Conservation (phyloP, 37 sponge, comb jelly and placozoan species). For the Chondrosia reniformis region DNA sequence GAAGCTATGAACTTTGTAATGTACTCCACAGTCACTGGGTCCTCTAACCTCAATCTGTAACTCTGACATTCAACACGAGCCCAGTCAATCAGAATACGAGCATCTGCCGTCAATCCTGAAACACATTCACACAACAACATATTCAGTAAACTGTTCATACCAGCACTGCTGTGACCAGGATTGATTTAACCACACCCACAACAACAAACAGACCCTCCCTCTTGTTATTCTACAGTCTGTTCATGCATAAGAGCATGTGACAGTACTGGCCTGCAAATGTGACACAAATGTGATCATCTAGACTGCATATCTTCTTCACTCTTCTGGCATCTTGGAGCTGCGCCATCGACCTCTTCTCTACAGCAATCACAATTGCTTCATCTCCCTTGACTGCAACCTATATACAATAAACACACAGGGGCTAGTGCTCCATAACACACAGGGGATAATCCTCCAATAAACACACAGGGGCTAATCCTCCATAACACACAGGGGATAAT, state of each 20-base stretch:
- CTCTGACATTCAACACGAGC: slow-evolving; percentile 98
- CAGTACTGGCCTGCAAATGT: slow-evolving; percentile 91
- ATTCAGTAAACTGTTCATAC: too few relatives aligned
- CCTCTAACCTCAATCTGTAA: slow-evolving; percentile 88
- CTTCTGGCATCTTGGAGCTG: slow-evolving; percentile 96
- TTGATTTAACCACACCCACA: too few relatives aligned
- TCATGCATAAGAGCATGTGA: too few relatives aligned
- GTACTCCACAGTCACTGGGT: slow-evolving; percentile 97
- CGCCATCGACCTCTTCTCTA: slow-evolving; percentile 96
- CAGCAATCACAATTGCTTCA: slow-evolving; percentile 87
- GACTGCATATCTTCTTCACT: slow-evolving; percentile 88
- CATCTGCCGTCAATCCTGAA: slow-evolving; percentile 93
- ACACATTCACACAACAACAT: too few relatives aligned
- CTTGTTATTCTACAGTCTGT: too few relatives aligned
- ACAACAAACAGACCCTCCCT: too few relatives aligned
- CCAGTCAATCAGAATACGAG: slow-evolving; percentile 92
- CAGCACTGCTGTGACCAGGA: too few relatives aligned
- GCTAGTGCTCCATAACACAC: neutral
- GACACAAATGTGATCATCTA: slow-evolving; percentile 96
- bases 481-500: neutral
- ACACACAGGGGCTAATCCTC: neutral
- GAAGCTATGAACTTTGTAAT: slow-evolving; percentile 89
- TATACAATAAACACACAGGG: neutral
- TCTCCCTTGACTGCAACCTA: slow-evolving; percentile 90
- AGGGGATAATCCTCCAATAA: neutral